phyloP scores from a whole-genome alignment of 2,113 vertebrate species.

The Epinephelus fuscoguttatus region DNA sequence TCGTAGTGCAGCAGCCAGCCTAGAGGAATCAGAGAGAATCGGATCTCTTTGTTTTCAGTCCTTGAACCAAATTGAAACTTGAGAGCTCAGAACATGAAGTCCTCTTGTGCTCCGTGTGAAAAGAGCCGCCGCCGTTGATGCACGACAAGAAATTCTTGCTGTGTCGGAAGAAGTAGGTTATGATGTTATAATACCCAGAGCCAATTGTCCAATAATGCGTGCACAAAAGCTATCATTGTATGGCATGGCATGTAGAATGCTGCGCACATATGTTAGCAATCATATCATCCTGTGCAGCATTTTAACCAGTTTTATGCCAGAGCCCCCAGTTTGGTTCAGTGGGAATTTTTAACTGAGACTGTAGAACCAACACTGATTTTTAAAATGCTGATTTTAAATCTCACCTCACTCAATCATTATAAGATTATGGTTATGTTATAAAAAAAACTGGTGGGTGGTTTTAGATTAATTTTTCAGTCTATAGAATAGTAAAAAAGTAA shows the following conservation, averaged over 20 bases:
- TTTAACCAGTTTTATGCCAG: constrained; percentile 18
- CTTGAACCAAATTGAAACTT: constrained; percentile 35
- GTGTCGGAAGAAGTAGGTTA: background rate
- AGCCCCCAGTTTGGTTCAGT: background rate
- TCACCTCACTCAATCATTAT: background rate
- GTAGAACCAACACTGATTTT: background rate
- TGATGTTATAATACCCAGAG: background rate
- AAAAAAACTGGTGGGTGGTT: background rate
- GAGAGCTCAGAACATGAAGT: constrained; percentile 52
- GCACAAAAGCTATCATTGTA: constrained; percentile 54
- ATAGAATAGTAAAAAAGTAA: background rate
- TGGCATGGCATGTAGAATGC: background rate
- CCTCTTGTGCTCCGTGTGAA: constrained; percentile 11
- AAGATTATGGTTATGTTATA: background rate
- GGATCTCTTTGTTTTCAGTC: constrained; percentile 22
- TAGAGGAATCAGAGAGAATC: background rate
- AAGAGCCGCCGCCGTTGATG: constrained; percentile 11
- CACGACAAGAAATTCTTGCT: constrained; percentile 11
- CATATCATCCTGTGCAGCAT: constrained; percentile 1
- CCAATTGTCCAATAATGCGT: background rate
- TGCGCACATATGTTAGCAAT: constrained; percentile 33
- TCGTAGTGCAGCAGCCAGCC: background rate
- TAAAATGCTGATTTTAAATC: background rate
- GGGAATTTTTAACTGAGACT: background rate
- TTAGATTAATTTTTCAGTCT: background rate